Percentiles rank a stretch among this genome's conserved stretches.
Evolutionary conservation across 2,888 invertebrate species (phyloP).

Genomic region (Leptura quadrifasciata): DNA sequence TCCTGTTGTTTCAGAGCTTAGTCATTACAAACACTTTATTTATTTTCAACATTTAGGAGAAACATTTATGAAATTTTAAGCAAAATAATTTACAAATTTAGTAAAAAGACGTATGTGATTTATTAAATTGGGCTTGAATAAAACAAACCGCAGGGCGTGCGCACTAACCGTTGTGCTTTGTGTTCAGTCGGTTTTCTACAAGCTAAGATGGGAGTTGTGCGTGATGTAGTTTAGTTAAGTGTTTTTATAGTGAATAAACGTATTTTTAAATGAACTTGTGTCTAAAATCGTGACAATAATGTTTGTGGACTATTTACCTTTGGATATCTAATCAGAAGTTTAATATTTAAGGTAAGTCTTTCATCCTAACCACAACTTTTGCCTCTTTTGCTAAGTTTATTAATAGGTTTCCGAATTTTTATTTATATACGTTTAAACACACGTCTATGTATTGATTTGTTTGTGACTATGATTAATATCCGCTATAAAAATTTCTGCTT

Average conservation of each 20-base stretch:
- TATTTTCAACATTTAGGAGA: not conserved
- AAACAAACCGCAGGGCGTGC: conserved; percentile 40
- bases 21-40: not conserved
- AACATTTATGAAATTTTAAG: not conserved
- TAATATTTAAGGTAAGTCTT: conserved; percentile 56
- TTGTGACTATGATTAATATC: conserved; percentile 10
- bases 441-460: conserved; percentile 32
- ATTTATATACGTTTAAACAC: conserved; percentile 37
- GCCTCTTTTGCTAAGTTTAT: conserved; percentile 30
- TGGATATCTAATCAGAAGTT: conserved; percentile 65
- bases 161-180: conserved; percentile 44
- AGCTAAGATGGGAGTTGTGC: conserved; percentile 69
- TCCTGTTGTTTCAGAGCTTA: not conserved
- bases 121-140: conserved; percentile 17
- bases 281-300: conserved; percentile 74
- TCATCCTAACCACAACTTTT: conserved; percentile 43
- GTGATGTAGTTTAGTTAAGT: conserved; percentile 65
- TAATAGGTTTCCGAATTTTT: conserved; percentile 22
- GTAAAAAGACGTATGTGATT: conserved; percentile 5
- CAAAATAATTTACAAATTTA: not conserved
- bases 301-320: conserved; percentile 66
- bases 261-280: conserved; percentile 71
- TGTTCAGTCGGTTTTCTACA: conserved; percentile 66
- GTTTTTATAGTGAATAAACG: conserved; percentile 67
- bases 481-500: not conserved